Evolutionary conservation across 2,113 vertebrate species (phyloP).

Genomic region (Oenanthe melanoleuca): DNA sequence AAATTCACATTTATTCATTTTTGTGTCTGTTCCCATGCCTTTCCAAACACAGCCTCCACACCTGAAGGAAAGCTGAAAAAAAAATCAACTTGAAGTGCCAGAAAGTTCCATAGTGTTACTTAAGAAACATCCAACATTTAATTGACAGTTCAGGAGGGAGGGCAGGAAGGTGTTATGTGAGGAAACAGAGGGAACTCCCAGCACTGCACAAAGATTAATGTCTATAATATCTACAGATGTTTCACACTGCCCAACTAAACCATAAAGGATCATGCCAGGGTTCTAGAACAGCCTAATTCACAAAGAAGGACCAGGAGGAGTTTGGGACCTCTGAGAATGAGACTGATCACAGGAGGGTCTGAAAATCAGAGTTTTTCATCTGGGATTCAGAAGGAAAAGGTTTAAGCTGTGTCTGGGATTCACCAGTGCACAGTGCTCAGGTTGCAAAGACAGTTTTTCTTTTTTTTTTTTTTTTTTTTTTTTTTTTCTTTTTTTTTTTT

Average conservation of each 20-base stretch:
- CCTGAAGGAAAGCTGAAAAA: background rate
- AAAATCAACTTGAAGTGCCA: background rate
- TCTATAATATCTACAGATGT: background rate
- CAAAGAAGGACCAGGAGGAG: too few relatives aligned
- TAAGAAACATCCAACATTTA: background rate
- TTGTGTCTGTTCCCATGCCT: background rate
- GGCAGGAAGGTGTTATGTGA: background rate
- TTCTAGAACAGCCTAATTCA: background rate
- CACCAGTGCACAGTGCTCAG: background rate
- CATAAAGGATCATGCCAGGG: accelerated
- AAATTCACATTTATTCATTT: background rate
- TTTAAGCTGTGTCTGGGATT: background rate
- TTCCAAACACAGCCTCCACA: background rate
- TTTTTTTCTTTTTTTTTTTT: too few relatives aligned
- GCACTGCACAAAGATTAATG: background rate
- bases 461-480: too few relatives aligned
- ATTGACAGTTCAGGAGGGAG: background rate
- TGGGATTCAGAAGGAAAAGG: background rate
- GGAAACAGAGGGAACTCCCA: background rate
- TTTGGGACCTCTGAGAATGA: background rate
- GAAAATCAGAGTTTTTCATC: background rate
- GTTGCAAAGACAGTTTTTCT: background rate
- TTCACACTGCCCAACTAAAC: background rate
- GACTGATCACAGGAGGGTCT: background rate
- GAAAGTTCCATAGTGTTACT: background rate